These are phyloP conservation scores for Malurus alboscapulatus DNA, from an alignment of 2,113 vertebrate genomes.

Conservation along the genomic window DNA sequence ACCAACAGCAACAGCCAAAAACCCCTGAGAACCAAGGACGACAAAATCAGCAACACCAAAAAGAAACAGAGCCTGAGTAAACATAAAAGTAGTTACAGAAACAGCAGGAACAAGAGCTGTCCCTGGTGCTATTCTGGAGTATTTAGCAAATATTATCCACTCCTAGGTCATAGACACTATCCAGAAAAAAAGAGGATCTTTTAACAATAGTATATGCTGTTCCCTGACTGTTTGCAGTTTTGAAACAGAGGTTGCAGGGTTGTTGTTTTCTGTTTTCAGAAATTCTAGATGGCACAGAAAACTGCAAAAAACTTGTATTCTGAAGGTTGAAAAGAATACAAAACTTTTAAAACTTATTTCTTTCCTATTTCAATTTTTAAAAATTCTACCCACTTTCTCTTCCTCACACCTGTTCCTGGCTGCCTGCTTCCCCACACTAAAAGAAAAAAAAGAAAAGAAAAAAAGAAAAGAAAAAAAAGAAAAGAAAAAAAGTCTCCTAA, in stretches of 20 bases:
- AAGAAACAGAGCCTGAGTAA: not conserved
- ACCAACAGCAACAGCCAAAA: not conserved
- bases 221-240: not conserved
- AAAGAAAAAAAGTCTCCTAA: not conserved
- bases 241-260: not conserved
- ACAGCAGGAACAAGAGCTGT: not conserved
- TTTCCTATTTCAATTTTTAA: not conserved
- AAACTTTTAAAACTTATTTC: not conserved
- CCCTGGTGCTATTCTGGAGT: not conserved
- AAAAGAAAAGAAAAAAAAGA: too few relatives aligned
- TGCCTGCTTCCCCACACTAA: not conserved
- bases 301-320: fast-evolving
- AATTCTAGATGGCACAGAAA: not conserved
- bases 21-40: not conserved
- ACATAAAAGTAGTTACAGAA: not conserved
- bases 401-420: not conserved
- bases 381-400: not conserved
- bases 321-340: not conserved
- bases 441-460: not conserved
- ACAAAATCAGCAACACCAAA: not conserved
- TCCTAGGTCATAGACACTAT: not conserved
- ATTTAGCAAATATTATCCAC: not conserved
- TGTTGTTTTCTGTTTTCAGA: not conserved
- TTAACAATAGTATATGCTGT: not conserved
- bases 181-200: not conserved